Evolutionary conservation across 1,140 invertebrate genomes (phyloP).

Genomic region (Lamellibrachia luymesi): DNA sequence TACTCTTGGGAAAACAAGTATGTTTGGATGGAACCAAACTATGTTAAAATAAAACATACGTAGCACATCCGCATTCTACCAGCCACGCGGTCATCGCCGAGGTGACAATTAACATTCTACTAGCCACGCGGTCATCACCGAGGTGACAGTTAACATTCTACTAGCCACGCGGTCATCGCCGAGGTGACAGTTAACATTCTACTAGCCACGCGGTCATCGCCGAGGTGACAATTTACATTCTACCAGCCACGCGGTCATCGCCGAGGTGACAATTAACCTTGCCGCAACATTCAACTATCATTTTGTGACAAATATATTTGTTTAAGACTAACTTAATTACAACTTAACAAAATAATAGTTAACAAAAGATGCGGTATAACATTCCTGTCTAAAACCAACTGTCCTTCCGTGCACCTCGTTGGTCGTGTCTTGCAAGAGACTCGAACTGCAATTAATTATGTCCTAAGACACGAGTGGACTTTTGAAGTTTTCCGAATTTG

Average conservation of each 20-base stretch:
- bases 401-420: neutral
- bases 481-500: neutral
- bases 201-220: too few relatives aligned
- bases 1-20: too few relatives aligned
- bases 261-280: neutral
- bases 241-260: too few relatives aligned
- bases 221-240: too few relatives aligned
- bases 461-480: neutral
- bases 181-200: neutral
- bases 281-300: neutral
- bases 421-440: neutral
- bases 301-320: neutral
- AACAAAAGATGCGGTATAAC: neutral
- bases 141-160: too few relatives aligned
- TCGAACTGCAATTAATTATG: neutral
- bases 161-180: too few relatives aligned
- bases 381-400: neutral
- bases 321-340: neutral
- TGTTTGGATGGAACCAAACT: neutral
- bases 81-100: neutral
- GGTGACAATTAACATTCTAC: neutral
- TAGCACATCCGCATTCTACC: neutral
- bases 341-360: neutral
- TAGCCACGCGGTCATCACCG: too few relatives aligned
- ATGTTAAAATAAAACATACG: neutral